A percentile compares a stretch with the other conserved stretches of the same genome.
Conservation (phyloP, 2,797 vertebrate genomes). For the Varecia variegata region DNA sequence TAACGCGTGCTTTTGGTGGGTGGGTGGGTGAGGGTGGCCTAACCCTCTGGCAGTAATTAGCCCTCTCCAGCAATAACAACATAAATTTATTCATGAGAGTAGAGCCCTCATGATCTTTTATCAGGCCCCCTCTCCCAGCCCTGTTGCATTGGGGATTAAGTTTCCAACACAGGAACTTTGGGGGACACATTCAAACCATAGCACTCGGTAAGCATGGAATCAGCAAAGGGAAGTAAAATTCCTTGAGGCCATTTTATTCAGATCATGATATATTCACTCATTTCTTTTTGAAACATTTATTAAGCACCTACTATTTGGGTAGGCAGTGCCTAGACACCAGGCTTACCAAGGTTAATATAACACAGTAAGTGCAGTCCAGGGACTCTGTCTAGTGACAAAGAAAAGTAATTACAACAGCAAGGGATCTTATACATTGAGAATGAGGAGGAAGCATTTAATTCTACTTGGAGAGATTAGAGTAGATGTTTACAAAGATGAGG, state of each 20-base stretch:
- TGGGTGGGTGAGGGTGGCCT: too few species aligned
- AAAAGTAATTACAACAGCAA: slow-evolving; percentile 26
- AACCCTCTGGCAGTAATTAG: not conserved
- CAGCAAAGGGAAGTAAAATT: slow-evolving; percentile 5
- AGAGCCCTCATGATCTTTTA: not conserved
- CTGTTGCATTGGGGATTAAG: not conserved
- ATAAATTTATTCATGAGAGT: not conserved
- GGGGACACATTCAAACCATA: not conserved
- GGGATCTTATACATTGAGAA: slow-evolving; percentile 7
- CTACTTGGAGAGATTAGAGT: slow-evolving; percentile 47
- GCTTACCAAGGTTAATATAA: not conserved
- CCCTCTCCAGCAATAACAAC: not conserved
- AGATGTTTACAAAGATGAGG: slow-evolving; percentile 41
- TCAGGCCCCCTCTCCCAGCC: not conserved
- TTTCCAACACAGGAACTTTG: not conserved
- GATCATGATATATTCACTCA: not conserved
- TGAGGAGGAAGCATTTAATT: slow-evolving; percentile 56
- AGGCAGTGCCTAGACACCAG: not conserved
- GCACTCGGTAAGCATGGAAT: not conserved
- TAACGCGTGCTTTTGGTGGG: too few species aligned
- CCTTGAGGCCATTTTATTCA: not conserved
- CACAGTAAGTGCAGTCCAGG: not conserved
- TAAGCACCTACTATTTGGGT: slow-evolving; percentile 4
- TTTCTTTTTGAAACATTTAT: slow-evolving; percentile 41
- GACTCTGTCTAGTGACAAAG: slow-evolving; percentile 44